Conservation (phyloP, 2,888 invertebrate species). For the Polyommatus icarus region DNA sequence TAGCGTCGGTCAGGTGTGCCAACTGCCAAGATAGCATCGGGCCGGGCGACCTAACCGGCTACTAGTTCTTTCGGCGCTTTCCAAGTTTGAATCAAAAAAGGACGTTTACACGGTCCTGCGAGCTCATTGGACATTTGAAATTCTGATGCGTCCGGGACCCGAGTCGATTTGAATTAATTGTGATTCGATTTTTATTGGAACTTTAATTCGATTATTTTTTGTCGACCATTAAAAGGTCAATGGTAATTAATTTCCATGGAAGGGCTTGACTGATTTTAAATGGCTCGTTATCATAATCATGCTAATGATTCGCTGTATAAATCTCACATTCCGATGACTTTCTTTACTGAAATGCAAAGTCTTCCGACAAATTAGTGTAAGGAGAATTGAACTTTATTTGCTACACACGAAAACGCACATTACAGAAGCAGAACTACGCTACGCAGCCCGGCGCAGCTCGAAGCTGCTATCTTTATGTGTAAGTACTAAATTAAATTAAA, state of each 20-base stretch:
- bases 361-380: not conserved
- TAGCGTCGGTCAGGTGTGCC: slow-evolving; percentile 81
- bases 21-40: slow-evolving; percentile 80
- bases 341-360: not conserved
- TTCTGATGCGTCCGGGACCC: slow-evolving; percentile 71
- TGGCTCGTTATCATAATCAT: slow-evolving; percentile 13
- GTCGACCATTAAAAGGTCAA: slow-evolving; percentile 36
- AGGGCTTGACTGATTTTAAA: slow-evolving; percentile 11
- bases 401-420: not conserved
- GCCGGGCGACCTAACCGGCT: slow-evolving; percentile 77
- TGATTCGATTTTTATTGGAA: slow-evolving; percentile 64
- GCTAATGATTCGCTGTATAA: slow-evolving; percentile 16
- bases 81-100: slow-evolving; percentile 77
- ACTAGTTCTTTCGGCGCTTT: slow-evolving; percentile 77
- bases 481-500: too few species aligned
- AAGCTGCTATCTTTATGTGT: not conserved
- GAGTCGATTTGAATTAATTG: slow-evolving; percentile 79
- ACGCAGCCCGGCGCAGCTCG: not conserved
- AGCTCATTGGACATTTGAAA: slow-evolving; percentile 75
- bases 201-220: slow-evolving; percentile 60
- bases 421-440: not conserved
- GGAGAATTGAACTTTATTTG: not conserved
- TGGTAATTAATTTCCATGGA: slow-evolving; percentile 24
- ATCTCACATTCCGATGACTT: not conserved
- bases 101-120: slow-evolving; percentile 75